Base-by-base conservation (phyloP, 2,797 vertebrate genomes). In the Pangasius mekongensis region DNA sequence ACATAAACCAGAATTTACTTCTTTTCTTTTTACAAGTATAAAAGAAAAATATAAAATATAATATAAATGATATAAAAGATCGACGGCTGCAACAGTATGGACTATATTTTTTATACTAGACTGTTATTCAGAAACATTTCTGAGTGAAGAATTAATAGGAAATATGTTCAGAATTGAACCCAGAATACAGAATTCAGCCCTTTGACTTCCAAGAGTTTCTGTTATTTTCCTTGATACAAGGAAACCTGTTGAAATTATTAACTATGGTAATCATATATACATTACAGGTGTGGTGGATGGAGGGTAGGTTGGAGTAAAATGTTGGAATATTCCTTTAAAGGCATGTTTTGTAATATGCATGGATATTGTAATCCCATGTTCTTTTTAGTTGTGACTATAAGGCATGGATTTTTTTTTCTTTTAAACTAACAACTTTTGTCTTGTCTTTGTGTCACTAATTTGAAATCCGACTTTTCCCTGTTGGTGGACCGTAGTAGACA, bases 401-500 rank as follows among this genome's bases (percentile, higher is more conserved):
- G 69, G 56, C 83, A 87, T 88, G 80, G 43, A 27, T 73, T 74
- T 78, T 74, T 78, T 74, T 33, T 52, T 24, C 56, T 73, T 66
- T 27, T 73, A 83, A 77, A 88, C 80, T 78, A 62, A 82, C 87
- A 74, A 83, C 54, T 62, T 86, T 90, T 74, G 60, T 88, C 62
- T 80, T 71, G 33, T 91, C 91, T 93, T 82, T 90, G 91, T 89
- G 90, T 88, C 92, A 92, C 93, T 95, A 94, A 96, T 95, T 92
- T 94, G 93, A 88, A 94, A 86, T 93, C 92, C 91, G 92, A 92
- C 93, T 94, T 95, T 90, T 95, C 93, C 94, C 94, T 94, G 91
- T 83, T 95, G 94, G 93, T 94, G 94, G 94, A 92, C 87, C 89
- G 73, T 95, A 95, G 96, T 95, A 91, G 94, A 95, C 93, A 94